Evolutionary conservation across 1,140 invertebrate genomes (phyloP).

Genomic region (Leptoteleia sp.): DNA sequence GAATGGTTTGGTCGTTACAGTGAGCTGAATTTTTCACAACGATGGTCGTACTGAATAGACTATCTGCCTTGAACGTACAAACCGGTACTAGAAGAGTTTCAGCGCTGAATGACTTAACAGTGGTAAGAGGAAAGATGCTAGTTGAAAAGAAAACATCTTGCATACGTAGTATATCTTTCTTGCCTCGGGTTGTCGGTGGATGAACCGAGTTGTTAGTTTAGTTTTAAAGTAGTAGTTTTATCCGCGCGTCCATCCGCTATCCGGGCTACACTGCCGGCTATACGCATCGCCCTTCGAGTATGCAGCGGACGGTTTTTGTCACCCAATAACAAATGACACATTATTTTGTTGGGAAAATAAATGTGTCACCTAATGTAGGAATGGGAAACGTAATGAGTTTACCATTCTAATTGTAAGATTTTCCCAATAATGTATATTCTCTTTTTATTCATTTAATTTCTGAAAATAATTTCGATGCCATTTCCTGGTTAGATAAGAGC

Average conservation of each 20-base stretch:
- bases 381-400: too few species aligned
- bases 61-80: constrained; percentile 46
- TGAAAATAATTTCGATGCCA: too few species aligned
- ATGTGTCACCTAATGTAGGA: too few species aligned
- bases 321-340: constrained; percentile 29
- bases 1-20: constrained; percentile 69
- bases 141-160: constrained; percentile 72
- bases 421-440: too few species aligned
- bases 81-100: constrained; percentile 57
- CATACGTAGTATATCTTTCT: constrained; percentile 68
- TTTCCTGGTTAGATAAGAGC: too few species aligned
- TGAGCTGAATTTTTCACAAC: constrained; percentile 74
- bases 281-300: constrained; percentile 23
- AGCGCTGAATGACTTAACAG: constrained; percentile 61
- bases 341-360: not conserved
- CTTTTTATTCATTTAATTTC: too few species aligned
- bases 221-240: constrained; percentile 62
- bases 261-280: constrained; percentile 22
- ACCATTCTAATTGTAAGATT: too few species aligned
- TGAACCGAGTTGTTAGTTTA: constrained; percentile 67
- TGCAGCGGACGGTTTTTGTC: constrained; percentile 29
- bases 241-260: constrained; percentile 38
- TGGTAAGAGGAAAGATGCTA: constrained; percentile 56
- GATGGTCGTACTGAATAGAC: constrained; percentile 70
- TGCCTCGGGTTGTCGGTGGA: constrained; percentile 48